Base-by-base conservation (phyloP, 1,140 invertebrate species). In the Ladona fulva region DNA sequence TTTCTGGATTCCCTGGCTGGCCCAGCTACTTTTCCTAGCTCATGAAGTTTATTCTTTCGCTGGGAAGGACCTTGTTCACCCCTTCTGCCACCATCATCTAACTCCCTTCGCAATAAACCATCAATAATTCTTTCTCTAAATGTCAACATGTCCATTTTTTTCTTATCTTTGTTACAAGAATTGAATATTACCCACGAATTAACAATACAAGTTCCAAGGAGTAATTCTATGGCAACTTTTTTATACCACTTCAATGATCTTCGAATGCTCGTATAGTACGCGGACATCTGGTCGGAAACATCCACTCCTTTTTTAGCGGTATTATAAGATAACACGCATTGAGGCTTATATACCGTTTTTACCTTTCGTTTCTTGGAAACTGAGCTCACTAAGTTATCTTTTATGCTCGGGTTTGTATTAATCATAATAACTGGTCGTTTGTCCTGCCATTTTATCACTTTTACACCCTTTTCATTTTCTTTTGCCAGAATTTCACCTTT, bases 371-470 rank as follows among this genome's bases (percentile, higher is more conserved):
- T 78, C 66, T 24, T 78, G 77, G 29, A 75, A 76, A 73, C 66
- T 66, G 76, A 37, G 29, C 29, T 77, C 75, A 75, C 74, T 75
- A 76, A 78, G 24, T 74, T 80, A 73, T 82, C 79, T 80, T 80
- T 42, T 79, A 80, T 74, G 76, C 42, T 78, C 74, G 78, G 75
- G 74, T 83, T 83, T 79, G 84, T 87, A 76, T 83, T 84, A 25
- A 86, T 78, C 75, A 85, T 80, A 8, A 84, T 79, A 12, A 85
- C 83, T 79, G 84, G 83, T 74, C 81, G 75, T 79, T 85, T 85
- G 81, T 85, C 83, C 81, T 82, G 85, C 83, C 85, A 87, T 81
- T 84, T 83, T 73, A 84, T 74, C 19, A 87, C 79, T 66, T 66
- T 66, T 66, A 66, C 74, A 81, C 84, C 80, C 86, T 83, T 29